Conservation (phyloP, 2,888 invertebrate genomes). For the Amphiduros pacificus region DNA sequence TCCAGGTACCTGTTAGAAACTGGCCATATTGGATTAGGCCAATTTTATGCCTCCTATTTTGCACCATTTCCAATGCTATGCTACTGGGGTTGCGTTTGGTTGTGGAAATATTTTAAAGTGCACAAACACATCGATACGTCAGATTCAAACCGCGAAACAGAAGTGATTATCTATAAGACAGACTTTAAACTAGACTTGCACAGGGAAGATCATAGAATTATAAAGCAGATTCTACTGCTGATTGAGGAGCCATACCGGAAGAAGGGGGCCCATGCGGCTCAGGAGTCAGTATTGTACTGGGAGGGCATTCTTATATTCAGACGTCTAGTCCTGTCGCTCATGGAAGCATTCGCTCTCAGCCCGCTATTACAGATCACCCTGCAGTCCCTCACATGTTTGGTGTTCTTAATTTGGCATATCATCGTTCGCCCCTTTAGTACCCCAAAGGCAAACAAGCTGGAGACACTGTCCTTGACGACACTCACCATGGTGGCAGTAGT, state of each 20-base stretch:
- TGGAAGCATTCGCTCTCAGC: not conserved
- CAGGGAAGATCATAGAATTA: not conserved
- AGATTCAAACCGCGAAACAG: not conserved
- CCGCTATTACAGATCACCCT: conserved; percentile 9
- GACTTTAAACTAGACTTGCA: too few relatives aligned
- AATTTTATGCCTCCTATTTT: conserved; percentile 19
- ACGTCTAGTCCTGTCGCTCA: conserved; percentile 6
- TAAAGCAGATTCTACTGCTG: conserved; percentile 1
- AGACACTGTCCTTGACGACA: conserved; percentile 5
- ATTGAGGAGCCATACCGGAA: conserved; percentile 13
- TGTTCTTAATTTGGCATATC: conserved; percentile 15
- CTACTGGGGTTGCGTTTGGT: conserved; percentile 7
- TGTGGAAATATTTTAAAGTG: not conserved
- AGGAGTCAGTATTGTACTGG: conserved; percentile 12
- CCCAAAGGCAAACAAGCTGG: conserved; percentile 12
- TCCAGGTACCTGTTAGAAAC: conserved; percentile 8
- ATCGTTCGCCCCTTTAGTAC: conserved; percentile 7
- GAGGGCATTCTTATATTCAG: conserved; percentile 19
- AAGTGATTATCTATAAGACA: not conserved
- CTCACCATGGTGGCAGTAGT: conserved; percentile 9
- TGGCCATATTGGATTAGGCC: not conserved
- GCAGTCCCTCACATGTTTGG: conserved; percentile 15
- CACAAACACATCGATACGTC: not conserved
- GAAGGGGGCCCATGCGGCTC: not conserved
- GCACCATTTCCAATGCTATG: conserved; percentile 16